These are phyloP conservation scores for Atherinomorus stipes DNA, from an alignment of 2,113 vertebrate genomes.

Conservation along the genomic window DNA sequence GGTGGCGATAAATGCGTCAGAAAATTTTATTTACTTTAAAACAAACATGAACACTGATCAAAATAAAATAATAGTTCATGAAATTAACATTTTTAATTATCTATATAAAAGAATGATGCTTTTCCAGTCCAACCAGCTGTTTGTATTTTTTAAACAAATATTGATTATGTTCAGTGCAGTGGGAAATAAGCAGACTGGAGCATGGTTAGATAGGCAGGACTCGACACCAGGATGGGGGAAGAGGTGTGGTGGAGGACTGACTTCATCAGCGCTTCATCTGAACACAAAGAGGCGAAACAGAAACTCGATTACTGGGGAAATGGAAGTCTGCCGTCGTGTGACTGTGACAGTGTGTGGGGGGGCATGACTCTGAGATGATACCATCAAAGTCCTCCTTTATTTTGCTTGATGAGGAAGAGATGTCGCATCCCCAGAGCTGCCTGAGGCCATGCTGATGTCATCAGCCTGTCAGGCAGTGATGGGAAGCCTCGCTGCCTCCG, in stretches of 20 bases:
- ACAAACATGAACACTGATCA: not conserved
- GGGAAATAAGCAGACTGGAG: conserved; percentile 51
- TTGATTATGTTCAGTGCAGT: conserved; percentile 56
- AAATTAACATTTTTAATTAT: conserved; percentile 13
- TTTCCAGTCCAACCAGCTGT: not conserved
- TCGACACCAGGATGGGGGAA: conserved; percentile 18
- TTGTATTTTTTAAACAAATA: conserved; percentile 43
- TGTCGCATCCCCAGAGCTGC: conserved; percentile 58
- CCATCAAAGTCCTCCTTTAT: conserved; percentile 81
- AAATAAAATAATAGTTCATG: not conserved
- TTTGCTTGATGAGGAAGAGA: conserved; percentile 79
- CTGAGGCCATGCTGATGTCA: conserved; percentile 75
- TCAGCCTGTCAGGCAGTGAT: conserved; percentile 73
- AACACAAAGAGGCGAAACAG: conserved; percentile 77
- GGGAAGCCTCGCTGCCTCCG: conserved; percentile 57
- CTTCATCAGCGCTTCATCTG: conserved; percentile 69
- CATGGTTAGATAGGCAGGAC: conserved; percentile 13
- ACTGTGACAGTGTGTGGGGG: conserved; percentile 58
- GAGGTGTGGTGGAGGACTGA: conserved; percentile 14
- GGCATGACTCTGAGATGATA: conserved; percentile 69
- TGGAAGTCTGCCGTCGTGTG: conserved; percentile 72
- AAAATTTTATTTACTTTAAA: too few relatives aligned
- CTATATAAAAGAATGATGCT: not conserved
- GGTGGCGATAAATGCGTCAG: too few relatives aligned
- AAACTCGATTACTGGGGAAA: conserved; percentile 79